These are phyloP conservation scores for Drosophila gaucha DNA, from an alignment of 2,888 invertebrate species.

Conservation along the genomic window DNA sequence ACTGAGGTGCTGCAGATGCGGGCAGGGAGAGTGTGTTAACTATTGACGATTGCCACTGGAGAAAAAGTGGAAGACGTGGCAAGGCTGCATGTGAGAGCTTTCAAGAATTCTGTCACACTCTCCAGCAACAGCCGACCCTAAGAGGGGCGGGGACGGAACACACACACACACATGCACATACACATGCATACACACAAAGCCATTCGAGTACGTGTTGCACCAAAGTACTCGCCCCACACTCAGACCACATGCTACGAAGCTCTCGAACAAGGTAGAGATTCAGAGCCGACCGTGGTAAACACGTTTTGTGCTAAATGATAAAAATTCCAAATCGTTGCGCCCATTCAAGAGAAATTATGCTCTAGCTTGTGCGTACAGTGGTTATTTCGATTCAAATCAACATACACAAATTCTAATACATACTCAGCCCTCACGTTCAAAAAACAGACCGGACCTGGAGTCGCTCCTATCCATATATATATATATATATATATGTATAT, in stretches of 20 bases:
- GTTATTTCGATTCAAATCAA: conserved; percentile 26
- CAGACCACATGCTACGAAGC: neutral
- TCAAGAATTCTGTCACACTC: conserved; percentile 42
- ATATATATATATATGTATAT: conserved; percentile 5
- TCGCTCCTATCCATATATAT: conserved; percentile 14
- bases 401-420: conserved; percentile 25
- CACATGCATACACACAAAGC: too few species aligned
- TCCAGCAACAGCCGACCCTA: conserved; percentile 1
- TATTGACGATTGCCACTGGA: conserved; percentile 37
- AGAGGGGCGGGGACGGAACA: neutral
- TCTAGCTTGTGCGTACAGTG: conserved; percentile 37
- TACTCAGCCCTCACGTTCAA: neutral
- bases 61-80: conserved; percentile 41
- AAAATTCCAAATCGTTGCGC: conserved; percentile 55
- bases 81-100: conserved; percentile 28
- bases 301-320: conserved; percentile 59
- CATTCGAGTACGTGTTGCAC: conserved; percentile 56
- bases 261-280: neutral
- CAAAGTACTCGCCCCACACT: conserved; percentile 17
- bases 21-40: conserved; percentile 22
- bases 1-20: conserved; percentile 8
- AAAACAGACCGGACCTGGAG: conserved; percentile 22
- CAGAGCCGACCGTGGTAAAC: conserved; percentile 26
- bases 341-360: conserved; percentile 46
- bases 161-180: neutral